These are phyloP conservation scores for Aegypius monachus DNA, from an alignment of 2,113 vertebrate species.

Conservation along the genomic window DNA sequence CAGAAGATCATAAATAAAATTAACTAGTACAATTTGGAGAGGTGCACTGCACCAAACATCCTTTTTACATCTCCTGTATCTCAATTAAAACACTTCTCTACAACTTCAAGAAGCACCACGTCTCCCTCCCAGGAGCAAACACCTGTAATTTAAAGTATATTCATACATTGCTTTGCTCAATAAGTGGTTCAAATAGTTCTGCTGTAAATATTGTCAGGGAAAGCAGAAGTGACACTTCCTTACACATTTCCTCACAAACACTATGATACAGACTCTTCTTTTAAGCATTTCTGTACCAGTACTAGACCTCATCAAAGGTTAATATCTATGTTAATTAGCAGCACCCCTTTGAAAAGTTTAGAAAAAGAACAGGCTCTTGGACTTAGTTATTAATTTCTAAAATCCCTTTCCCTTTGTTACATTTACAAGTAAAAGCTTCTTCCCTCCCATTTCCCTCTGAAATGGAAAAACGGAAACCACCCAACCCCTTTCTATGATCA, in stretches of 20 bases:
- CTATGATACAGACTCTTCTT: fast-evolving
- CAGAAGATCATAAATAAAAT: background rate
- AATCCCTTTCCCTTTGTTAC: background rate
- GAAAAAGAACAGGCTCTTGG: background rate
- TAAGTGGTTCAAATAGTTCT: background rate
- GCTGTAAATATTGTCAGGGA: background rate
- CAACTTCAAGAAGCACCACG: background rate
- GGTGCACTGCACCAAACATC: background rate
- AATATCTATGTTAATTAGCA: background rate
- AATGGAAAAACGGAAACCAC: background rate
- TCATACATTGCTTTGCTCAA: background rate
- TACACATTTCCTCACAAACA: background rate
- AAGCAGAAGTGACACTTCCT: background rate
- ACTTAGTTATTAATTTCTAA: background rate
- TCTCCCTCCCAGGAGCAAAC: background rate
- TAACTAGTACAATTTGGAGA: background rate
- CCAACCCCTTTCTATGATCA: background rate
- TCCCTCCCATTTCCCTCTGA: background rate
- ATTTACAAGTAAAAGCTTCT: background rate
- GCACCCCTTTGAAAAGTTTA: background rate
- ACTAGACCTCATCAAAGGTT: background rate
- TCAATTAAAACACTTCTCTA: background rate
- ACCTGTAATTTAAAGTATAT: background rate
- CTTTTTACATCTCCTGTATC: background rate
- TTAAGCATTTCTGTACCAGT: background rate